Conservation (phyloP, 2,888 invertebrate genomes). For the Sesia apiformis region DNA sequence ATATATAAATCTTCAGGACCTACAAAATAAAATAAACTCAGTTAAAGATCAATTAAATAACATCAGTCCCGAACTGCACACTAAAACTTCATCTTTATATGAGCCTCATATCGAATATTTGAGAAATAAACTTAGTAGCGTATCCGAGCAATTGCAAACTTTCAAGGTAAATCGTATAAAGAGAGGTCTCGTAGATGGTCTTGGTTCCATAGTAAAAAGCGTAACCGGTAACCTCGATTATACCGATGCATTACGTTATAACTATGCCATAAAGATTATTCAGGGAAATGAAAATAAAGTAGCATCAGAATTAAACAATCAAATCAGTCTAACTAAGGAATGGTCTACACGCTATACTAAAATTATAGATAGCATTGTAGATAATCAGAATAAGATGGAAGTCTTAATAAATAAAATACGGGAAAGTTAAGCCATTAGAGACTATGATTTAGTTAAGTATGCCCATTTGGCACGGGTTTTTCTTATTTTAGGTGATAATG, state of each 20-base stretch:
- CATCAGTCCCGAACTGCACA: background rate
- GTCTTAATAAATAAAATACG: conserved; percentile 1
- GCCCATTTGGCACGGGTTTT: background rate
- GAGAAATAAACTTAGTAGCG: background rate
- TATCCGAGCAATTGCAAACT: background rate
- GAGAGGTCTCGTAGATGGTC: conserved; percentile 6
- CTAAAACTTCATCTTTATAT: background rate
- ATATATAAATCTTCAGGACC: background rate
- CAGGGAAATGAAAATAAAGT: conserved; percentile 12
- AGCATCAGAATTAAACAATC: conserved; percentile 11
- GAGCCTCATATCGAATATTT: conserved; percentile 1
- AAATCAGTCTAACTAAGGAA: conserved; percentile 14
- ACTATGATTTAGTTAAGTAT: too few species aligned
- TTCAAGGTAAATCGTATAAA: background rate
- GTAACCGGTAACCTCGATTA: conserved; percentile 15
- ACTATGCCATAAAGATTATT: conserved; percentile 12
- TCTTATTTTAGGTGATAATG: background rate
- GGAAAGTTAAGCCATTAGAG: background rate
- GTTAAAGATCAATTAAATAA: background rate
- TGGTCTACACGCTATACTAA: conserved; percentile 7
- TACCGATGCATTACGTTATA: conserved; percentile 13
- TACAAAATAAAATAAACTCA: background rate
- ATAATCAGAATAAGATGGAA: conserved; percentile 10
- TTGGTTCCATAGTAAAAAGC: conserved; percentile 14
- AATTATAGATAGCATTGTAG: conserved; percentile 4